Base-by-base conservation (phyloP, 2,888 invertebrate species). In the Drosophila cognata region DNA sequence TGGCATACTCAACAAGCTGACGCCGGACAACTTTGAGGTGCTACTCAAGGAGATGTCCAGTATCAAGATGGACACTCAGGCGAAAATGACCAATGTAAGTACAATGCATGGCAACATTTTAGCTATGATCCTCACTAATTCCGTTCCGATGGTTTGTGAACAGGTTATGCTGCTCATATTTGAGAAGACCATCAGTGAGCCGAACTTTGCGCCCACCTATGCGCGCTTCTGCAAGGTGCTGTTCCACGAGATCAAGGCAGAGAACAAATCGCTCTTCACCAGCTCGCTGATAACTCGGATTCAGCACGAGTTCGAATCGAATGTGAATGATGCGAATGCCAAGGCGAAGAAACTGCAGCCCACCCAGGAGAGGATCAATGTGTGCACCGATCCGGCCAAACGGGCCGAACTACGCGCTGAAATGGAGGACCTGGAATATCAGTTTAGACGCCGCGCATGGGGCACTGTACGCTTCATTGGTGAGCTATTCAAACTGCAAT, bases 381-480 rank as follows among this genome's bases (percentile, higher is more conserved):
- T 77, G 16, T 77, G 88, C 38, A 79, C 76, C 0, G 92, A 92
- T 59, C 36, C 78, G 7, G 90, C 88, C 4, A 91, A 91, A 29
- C 87, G 91, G 21, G 43, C 79, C 0, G 93, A 92, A 48, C 57
- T 92, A 5, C 91, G 91, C n/a, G 86, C 92, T 1, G 92, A 92
- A 62, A 71, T 92, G 52, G 92, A 92, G 51, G 92, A 92, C 29
- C 78, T 92, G 11, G 92, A 92, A 38, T 92, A 92, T 79, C 92
- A 92, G 43, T 92, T 92, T 59, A 82, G 92, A 6, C 91, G 92
- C 1, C 92, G 92, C 5, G 92, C 92, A 51, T 92, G 92, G 92
- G 92, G 92, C 7, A 92, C 92, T 0, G 92, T 92, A 0, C 92
- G 92, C 18, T 92, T 92, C 38, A 92, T 92, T 58, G 92, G 92